Evolutionary conservation across 2,888 invertebrate species (phyloP), one percentile per base, ranked within the genome.

Genomic region (Halocaridina rubra): DNA sequence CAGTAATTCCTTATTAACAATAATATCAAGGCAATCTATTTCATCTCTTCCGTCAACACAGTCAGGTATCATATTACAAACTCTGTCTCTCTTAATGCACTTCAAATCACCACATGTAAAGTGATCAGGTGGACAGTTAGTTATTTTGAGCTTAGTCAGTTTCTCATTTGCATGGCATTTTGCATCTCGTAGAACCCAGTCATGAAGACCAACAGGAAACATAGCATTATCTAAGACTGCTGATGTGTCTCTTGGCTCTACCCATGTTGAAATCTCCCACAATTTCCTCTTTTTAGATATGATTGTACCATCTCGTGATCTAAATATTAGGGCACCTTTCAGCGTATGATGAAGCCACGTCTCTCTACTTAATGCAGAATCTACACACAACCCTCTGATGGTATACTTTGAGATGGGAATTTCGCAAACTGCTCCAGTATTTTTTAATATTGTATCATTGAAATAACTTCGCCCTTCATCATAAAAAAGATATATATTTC

Each of bases 41-140:
- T 78, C 77, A 19, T 78, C 77, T 24, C 59, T 33, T 16, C 10
- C 39, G 24, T 78, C 77, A 13, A 33, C 22, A 39, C 77, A 78
- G 77, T 78, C 64, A 2, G 22, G 22, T 7, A 10, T 3, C 22
- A 4, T 10, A 33, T 78, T 39, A 24, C 77, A 78, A 8, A 64
- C 64, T 8, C 64, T 19, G 3, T 59, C 7, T 22, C 2, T 4
- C 19, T 19, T 3, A 32, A 78, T 64, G 61, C 77, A 78, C 8
- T 7, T 7, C 2, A 78, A 24, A 22, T 78, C 64, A 7, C 27
- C n/a, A 19, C 77, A 78, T 19, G 77, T 78, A 27, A 61, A 78
- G 33, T 78, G 64, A 2, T 19, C 3, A 19, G 19, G 5, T n/a
- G 24, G 22, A 22, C 77, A 64, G 2, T 22, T 61, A 2, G 64